Percentiles rank a stretch among this genome's conserved stretches.
These are phyloP conservation scores for Brachystomella parvula DNA, from an alignment of 1,140 invertebrate genomes.

Conservation along the genomic window DNA sequence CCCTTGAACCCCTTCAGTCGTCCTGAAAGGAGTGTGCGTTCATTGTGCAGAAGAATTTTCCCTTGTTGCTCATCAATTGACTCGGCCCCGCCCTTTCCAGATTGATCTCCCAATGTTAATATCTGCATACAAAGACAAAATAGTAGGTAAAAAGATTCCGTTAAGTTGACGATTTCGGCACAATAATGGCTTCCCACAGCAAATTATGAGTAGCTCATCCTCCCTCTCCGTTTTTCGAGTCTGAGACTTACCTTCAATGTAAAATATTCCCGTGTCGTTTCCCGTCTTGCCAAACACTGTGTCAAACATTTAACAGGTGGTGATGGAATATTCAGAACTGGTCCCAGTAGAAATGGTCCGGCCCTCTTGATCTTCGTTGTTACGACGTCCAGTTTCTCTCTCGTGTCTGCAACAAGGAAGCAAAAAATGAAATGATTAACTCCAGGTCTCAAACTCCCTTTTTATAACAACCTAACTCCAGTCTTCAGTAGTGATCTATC, in stretches of 20 bases:
- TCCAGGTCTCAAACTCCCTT: conserved; percentile 6
- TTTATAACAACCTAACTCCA: neutral
- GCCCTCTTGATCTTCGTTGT: conserved; percentile 48
- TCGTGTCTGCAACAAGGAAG: conserved; percentile 4
- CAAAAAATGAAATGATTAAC: no score
- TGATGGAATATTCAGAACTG: conserved; percentile 55
- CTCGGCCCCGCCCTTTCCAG: no score
- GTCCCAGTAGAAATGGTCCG: conserved; percentile 63
- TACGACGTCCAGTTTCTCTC: neutral
- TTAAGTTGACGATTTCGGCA: no score
- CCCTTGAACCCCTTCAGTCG: conserved; percentile 62
- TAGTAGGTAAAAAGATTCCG: neutral
- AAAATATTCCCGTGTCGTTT: conserved; percentile 65
- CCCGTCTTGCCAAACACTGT: conserved; percentile 65
- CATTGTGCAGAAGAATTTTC: conserved; percentile 72
- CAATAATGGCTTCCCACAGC: no score
- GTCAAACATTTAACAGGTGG: conserved; percentile 71
- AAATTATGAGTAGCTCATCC: neutral
- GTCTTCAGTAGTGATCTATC: no score
- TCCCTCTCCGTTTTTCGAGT: neutral
- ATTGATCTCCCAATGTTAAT: conserved; percentile 49
- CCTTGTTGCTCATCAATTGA: conserved; percentile 69
- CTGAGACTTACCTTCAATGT: conserved; percentile 58
- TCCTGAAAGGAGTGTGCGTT: conserved; percentile 65
- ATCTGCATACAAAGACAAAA: conserved; percentile 42